Conservation (phyloP, 1,140 invertebrate genomes). For the Aphelinus certus region DNA sequence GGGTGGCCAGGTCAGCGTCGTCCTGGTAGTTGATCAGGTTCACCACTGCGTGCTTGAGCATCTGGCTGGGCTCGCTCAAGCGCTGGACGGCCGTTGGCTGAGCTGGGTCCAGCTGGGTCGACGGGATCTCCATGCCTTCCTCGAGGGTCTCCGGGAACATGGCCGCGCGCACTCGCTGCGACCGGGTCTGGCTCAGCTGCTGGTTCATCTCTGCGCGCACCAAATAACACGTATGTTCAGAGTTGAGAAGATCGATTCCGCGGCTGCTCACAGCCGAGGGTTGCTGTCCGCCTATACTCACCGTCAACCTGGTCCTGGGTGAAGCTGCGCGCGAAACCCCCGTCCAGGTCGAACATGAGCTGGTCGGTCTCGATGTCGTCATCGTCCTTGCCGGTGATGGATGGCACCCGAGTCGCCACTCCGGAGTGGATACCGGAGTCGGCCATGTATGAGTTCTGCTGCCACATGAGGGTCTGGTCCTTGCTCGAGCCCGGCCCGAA, state of each 20-base stretch:
- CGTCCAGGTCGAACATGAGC: slow-evolving; percentile 91
- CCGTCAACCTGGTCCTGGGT: slow-evolving; percentile 93
- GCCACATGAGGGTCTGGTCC: slow-evolving; percentile 95
- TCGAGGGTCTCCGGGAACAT: slow-evolving; percentile 99
- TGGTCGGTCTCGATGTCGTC: slow-evolving; percentile 87
- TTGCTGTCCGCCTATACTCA: background rate
- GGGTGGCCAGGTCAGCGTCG: slow-evolving; percentile 96
- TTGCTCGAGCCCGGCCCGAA: slow-evolving; percentile 83
- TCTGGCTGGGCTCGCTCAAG: slow-evolving; percentile 94
- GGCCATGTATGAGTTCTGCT: slow-evolving; percentile 91
- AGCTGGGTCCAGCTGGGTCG: slow-evolving; percentile 92
- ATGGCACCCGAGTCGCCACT: slow-evolving; percentile 91
- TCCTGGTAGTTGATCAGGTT: slow-evolving; percentile 99
- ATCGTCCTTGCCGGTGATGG: slow-evolving; percentile 87
- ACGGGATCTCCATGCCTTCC: slow-evolving; percentile 96
- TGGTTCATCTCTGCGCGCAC: slow-evolving; percentile 85
- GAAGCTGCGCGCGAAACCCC: slow-evolving; percentile 88
- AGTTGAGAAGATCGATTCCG: no score
- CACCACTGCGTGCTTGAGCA: slow-evolving; percentile 96
- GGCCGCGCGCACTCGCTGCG: slow-evolving; percentile 94
- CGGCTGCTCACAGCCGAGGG: no score
- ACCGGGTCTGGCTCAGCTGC: slow-evolving; percentile 93
- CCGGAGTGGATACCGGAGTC: slow-evolving; percentile 98
- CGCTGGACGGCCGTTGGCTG: slow-evolving; percentile 96
- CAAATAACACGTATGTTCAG: no score